These are phyloP conservation scores for Epinephelus cyanopodus DNA, from an alignment of 2,113 vertebrate species.

Conservation along the genomic window DNA sequence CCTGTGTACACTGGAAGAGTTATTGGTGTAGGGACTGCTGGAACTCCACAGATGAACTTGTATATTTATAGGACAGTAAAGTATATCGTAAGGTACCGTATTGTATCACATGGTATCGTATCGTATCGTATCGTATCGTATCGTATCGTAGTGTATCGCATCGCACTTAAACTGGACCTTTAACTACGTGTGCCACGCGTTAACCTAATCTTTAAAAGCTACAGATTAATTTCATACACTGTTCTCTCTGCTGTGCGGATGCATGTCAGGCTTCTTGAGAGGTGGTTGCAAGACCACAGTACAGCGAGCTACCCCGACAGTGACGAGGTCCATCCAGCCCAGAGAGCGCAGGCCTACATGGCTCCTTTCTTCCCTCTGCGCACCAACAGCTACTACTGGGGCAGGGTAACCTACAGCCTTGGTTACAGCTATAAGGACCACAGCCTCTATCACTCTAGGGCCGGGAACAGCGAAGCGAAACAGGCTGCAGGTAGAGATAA, in stretches of 20 bases:
- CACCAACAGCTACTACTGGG: conserved; percentile 24
- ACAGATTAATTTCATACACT: too few species aligned
- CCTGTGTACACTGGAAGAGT: neutral
- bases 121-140: too few species aligned
- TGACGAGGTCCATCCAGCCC: conserved; percentile 12
- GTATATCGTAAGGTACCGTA: too few species aligned
- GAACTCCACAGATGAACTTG: neutral
- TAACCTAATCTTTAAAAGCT: too few species aligned
- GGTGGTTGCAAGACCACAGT: conserved; percentile 2
- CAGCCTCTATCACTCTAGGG: neutral
- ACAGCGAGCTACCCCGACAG: conserved; percentile 1
- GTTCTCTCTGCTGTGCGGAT: neutral
- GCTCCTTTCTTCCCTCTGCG: conserved; percentile 40
- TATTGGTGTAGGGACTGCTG: neutral
- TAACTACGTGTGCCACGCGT: too few species aligned
- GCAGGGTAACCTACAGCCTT: neutral
- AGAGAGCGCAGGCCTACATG: conserved; percentile 40
- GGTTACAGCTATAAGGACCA: conserved; percentile 38
- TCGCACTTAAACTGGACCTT: too few species aligned
- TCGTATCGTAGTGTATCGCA: too few species aligned
- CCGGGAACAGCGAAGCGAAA: neutral
- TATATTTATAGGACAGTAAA: too few species aligned
- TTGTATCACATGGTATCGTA: too few species aligned
- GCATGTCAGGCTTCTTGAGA: conserved; percentile 23
- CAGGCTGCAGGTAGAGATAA: neutral